A percentile compares a stretch with the other conserved stretches of the same genome.
Conservation (phyloP, 2,113 vertebrate species). For the Diadophis punctatus region DNA sequence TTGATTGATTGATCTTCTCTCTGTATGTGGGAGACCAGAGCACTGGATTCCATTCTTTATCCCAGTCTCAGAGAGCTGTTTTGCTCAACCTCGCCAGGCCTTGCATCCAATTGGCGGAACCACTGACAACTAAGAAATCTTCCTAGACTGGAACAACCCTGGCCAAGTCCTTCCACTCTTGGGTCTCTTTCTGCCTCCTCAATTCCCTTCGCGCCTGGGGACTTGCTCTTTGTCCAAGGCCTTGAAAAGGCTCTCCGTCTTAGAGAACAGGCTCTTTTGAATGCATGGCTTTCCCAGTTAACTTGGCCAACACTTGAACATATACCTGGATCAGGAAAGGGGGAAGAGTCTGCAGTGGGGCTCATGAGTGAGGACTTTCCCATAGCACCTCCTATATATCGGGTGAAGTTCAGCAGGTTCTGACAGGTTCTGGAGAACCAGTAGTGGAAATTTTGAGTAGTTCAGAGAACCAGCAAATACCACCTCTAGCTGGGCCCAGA, state of each 20-base stretch:
- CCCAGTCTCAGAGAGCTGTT: not conserved
- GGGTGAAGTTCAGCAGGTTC: too few relatives aligned
- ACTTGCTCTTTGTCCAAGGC: constrained; percentile 51
- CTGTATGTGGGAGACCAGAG: not conserved
- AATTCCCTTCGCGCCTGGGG: constrained; percentile 51
- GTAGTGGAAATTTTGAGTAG: too few relatives aligned
- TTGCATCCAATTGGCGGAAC: not conserved
- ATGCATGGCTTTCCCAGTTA: constrained; percentile 63
- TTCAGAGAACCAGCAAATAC: too few relatives aligned
- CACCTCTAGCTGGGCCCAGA: too few relatives aligned
- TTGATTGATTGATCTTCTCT: not conserved
- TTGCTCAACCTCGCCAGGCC: not conserved
- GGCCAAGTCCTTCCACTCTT: constrained; percentile 16
- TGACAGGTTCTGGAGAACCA: too few relatives aligned
- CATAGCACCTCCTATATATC: not conserved
- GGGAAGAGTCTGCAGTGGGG: not conserved
- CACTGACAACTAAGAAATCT: not conserved
- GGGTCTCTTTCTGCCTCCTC: constrained; percentile 44
- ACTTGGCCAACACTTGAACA: constrained; percentile 37
- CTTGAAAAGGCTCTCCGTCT: constrained; percentile 40
- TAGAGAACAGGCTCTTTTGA: constrained; percentile 56
- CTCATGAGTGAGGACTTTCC: not conserved
- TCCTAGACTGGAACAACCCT: not conserved
- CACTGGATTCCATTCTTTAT: not conserved
- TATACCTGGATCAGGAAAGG: constrained; percentile 19